Conservation (phyloP, 1,140 invertebrate species). For the Monomorium pharaonis region DNA sequence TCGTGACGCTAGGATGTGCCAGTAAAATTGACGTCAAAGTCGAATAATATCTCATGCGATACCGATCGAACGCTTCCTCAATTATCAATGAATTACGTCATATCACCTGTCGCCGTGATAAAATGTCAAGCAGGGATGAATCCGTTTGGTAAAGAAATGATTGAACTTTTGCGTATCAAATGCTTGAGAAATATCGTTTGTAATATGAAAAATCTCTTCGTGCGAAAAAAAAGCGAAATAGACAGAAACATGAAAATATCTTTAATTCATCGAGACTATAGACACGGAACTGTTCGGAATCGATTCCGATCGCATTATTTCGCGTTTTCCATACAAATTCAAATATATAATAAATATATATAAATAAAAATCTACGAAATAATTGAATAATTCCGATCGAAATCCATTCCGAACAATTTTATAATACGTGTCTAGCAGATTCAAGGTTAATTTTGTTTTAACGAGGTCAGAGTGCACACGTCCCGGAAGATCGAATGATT, state of each 20-base stretch:
- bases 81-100: constrained; percentile 72
- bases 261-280: not conserved
- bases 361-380: too few species aligned
- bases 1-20: not conserved
- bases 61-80: constrained; percentile 54
- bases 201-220: not conserved
- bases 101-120: not conserved
- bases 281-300: too few species aligned
- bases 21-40: constrained; percentile 21
- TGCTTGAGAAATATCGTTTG: not conserved
- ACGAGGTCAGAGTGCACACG: not conserved
- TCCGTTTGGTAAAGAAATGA: not conserved
- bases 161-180: not conserved
- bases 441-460: not conserved
- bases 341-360: too few species aligned
- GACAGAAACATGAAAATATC: not conserved
- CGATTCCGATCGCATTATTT: too few species aligned
- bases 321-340: too few species aligned
- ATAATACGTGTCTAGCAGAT: not conserved
- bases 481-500: constrained; percentile 17
- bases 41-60: constrained; percentile 2
- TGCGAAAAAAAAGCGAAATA: not conserved
- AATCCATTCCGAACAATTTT: too few species aligned
- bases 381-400: too few species aligned
- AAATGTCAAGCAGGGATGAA: constrained; percentile 45